Percentiles rank a stretch among this genome's conserved stretches.
phyloP scores from a whole-genome alignment of 2,888 invertebrate species.

The Eledone cirrhosa region DNA sequence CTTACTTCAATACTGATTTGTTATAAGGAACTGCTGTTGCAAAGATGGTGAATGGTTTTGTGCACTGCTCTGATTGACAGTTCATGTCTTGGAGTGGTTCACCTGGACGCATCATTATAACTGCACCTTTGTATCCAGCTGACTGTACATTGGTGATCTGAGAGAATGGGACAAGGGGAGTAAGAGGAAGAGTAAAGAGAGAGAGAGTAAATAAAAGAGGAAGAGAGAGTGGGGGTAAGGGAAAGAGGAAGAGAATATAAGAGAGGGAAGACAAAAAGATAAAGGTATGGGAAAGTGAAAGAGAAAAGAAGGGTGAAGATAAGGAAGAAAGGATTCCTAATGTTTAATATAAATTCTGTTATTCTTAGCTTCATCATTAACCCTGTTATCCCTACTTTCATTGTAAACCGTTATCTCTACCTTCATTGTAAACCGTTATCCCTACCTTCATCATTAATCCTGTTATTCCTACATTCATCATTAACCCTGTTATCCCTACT shows the following conservation, averaged over 20 bases:
- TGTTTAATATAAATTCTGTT: too few species aligned
- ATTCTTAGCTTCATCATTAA: too few species aligned
- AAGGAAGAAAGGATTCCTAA: not conserved
- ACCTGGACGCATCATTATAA: too few species aligned
- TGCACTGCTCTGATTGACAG: slow-evolving; percentile 45
- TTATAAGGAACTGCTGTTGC: slow-evolving; percentile 41
- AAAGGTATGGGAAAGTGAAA: not conserved
- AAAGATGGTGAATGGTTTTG: slow-evolving; percentile 41
- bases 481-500: too few species aligned
- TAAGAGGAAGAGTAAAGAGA: not conserved
- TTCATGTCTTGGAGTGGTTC: slow-evolving; percentile 11
- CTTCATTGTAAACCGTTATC: too few species aligned
- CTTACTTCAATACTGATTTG: too few species aligned
- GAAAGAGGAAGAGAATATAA: not conserved
- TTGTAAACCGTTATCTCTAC: too few species aligned
- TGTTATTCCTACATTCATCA: too few species aligned
- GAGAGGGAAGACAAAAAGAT: not conserved
- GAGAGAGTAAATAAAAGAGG: not conserved
- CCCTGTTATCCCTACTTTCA: too few species aligned
- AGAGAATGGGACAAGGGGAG: not conserved
- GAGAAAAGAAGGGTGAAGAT: not conserved
- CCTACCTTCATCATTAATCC: too few species aligned
- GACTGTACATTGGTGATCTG: too few species aligned
- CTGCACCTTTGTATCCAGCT: too few species aligned
- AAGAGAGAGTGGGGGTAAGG: not conserved